Base-by-base conservation (phyloP, 1,140 invertebrate species). In the Drosophila repletoides region DNA sequence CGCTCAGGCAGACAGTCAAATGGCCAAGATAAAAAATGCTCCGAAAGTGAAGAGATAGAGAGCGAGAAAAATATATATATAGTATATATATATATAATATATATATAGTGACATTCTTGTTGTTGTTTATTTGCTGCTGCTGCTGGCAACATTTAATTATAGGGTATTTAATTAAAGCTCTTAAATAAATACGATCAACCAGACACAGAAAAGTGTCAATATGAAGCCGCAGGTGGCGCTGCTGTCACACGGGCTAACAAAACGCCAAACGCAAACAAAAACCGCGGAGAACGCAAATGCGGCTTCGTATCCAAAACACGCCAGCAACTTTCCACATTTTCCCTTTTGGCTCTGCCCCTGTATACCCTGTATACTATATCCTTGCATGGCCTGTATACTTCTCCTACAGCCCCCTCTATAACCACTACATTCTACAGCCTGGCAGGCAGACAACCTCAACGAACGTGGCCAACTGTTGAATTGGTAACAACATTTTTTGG, bases 241-340 rank as follows among this genome's bases (percentile, higher is more conserved):
- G 76, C 76, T 81, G 77, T 83, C 77, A 83, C 58, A 60, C 58
- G 64, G n/a, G 55, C 77, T 77, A 73, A 77, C 79, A 84, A 81
- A 83, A 81, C 74, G 79, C n/a, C 64, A 83, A 81, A 83, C 69
- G 77, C 69, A 84, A 81, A 81, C 79, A 81, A 24, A 83, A 81
- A 76, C 79, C 77, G 68, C 59, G 28, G 51, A 40, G 66, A 28
- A 51, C 59, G 38, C 67, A 65, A 66, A 48, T 53, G 69, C 63
- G 79, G 59, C 77, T 76, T 84, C 81, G 69, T 63, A 49, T 61
- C 73, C 49, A 63, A 73, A 81, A 73, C 64, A 61, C 21, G 46
- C 46, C 58, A 61, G 24, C 38, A 60, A 45, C 26, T 31, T n/a
- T 29, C 43, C 7, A 24, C 12, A 9, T 34, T 34, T 17, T n/a